Evolutionary conservation across 2,888 invertebrate genomes (phyloP), one percentile per base, ranked within the genome.

Genomic region (Rotaria magnacalcarata): DNA sequence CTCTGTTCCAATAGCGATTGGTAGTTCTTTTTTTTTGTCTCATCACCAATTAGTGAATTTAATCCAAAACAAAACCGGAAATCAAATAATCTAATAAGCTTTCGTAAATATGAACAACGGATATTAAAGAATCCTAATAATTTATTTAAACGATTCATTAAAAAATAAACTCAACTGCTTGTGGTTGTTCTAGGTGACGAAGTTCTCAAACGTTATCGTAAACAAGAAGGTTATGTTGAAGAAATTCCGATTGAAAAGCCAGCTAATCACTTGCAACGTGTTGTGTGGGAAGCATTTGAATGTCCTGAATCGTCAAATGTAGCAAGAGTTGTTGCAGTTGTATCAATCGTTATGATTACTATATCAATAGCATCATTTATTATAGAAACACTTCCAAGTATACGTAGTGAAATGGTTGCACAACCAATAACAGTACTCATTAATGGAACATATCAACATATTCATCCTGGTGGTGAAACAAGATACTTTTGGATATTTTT

Each of bases 301-400:
- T 90, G 91, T 85, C 92, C 92, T 3, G 91, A 91, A 86, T 90
- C 90, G 54, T 91, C 91, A 0, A 56, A 89, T 1, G 87, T 88
- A 2, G 92, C 92, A 58, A 89, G 90, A 56, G 88, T 91, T 14
- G 88, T 92, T 86, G 92, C 92, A 8, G 89, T 91, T 54, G 87
- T 91, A 10, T 91, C 91, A 16, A 90, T 92, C 34, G 87, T 89
- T 7, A 90, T 92, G 84, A 92, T 92, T 87, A 87, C 92, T 85
- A 88, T 90, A 27, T 92, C 92, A 1, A 91, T 92, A 43, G 90
- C 91, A 10, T 90, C 90, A n/a, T 92, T 92, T 88, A 92, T 92
- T 87, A 88, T 92, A 87, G 92, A 92, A 87, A 92, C 92, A 0
- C 88, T 92, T 21, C 92, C 92, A 6, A 88, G 88, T 54, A 89